Evolutionary conservation across 2,113 vertebrate species (phyloP).

Genomic region (Thalassoma bifasciatum): DNA sequence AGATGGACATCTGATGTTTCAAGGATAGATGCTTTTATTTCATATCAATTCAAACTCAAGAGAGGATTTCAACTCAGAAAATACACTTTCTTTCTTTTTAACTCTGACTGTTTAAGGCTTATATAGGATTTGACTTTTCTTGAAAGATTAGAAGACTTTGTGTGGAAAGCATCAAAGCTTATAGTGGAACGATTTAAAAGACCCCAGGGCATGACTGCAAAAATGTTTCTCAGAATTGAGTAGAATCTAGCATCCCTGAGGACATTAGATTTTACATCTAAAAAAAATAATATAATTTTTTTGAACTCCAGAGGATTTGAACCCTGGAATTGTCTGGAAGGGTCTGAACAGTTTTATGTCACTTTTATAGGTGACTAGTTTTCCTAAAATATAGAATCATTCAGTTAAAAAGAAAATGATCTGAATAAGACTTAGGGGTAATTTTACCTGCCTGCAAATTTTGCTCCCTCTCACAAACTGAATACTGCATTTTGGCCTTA

Average conservation of each 20-base stretch:
- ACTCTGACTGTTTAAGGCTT: neutral
- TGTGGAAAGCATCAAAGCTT: no score
- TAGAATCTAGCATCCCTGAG: neutral
- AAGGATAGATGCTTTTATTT: conserved; percentile 11
- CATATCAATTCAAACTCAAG: neutral
- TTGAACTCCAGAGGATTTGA: neutral
- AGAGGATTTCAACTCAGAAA: neutral
- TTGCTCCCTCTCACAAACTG: no score
- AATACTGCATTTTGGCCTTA: no score
- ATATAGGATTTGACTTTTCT: neutral
- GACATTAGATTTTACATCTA: neutral
- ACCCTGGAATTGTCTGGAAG: neutral
- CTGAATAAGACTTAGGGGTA: no score
- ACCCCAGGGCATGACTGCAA: no score
- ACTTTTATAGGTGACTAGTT: no score
- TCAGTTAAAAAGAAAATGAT: no score
- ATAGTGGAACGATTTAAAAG: no score
- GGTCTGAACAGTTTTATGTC: neutral
- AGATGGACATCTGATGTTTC: conserved; percentile 1
- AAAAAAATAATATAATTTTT: neutral
- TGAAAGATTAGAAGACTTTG: neutral
- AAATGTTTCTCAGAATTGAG: no score
- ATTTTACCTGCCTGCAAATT: no score
- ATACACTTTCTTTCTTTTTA: neutral
- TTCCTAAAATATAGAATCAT: no score